Percentiles rank a stretch among this genome's conserved stretches.
Evolutionary conservation across 2,113 vertebrate species (phyloP).

Genomic region (Thalassoma bifasciatum): DNA sequence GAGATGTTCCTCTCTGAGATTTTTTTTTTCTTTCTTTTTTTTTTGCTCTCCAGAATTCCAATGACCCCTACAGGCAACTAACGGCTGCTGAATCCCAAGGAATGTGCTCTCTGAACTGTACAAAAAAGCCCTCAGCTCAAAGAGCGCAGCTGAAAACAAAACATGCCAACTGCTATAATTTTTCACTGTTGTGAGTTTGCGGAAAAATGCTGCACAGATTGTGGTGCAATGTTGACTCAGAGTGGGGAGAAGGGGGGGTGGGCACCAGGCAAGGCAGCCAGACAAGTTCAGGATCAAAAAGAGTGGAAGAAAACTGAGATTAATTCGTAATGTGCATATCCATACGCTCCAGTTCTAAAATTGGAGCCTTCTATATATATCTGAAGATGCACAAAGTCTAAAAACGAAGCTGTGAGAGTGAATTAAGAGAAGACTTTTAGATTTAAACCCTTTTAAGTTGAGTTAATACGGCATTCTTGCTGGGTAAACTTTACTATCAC

Average conservation of each 20-base stretch:
- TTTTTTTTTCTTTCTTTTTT: constrained; percentile 41
- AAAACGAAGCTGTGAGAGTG: background rate
- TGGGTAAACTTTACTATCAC: constrained; percentile 57
- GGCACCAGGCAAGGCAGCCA: background rate
- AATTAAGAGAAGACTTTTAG: background rate
- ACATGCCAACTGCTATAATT: constrained; percentile 94
- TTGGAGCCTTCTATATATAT: background rate
- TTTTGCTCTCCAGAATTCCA: constrained; percentile 86
- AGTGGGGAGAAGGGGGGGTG: constrained; percentile 7
- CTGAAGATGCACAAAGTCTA: too few species aligned
- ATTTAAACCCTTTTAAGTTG: constrained; percentile 41
- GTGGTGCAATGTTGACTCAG: constrained; percentile 47
- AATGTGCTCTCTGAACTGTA: constrained; percentile 98
- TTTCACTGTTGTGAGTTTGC: constrained; percentile 86
- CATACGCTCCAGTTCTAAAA: background rate
- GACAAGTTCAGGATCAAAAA: constrained; percentile 1
- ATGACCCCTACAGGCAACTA: constrained; percentile 91
- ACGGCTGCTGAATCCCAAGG: constrained; percentile 89
- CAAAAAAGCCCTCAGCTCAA: constrained; percentile 88
- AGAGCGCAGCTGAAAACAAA: constrained; percentile 92
- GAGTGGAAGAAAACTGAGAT: background rate
- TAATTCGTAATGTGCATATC: background rate
- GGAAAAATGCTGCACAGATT: constrained; percentile 83
- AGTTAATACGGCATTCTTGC: constrained; percentile 44
- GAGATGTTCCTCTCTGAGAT: constrained; percentile 71